A percentile compares a stretch with the other conserved stretches of the same genome.
phyloP scores from a whole-genome alignment of 2,888 invertebrate genomes.

The Zaprionus bogoriensis region DNA sequence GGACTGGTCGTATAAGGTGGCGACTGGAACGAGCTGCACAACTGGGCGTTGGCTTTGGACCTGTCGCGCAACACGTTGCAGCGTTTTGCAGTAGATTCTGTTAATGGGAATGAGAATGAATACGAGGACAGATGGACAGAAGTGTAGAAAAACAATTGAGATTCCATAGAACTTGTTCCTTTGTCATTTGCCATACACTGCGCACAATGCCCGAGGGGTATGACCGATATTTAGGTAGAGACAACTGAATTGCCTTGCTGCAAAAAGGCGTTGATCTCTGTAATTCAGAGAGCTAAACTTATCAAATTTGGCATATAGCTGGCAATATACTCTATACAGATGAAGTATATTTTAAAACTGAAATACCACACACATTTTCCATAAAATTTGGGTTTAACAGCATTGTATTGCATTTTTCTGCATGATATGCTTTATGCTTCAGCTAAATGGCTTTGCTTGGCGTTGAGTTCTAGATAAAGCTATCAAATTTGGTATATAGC shows the following conservation, averaged over 20 bases:
- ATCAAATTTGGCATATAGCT: not conserved
- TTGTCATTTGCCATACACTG: not conserved
- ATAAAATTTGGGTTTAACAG: too few relatives aligned
- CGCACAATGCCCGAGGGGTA: not conserved
- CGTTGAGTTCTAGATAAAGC: not conserved
- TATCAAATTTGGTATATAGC: not conserved
- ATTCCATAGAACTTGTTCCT: not conserved
- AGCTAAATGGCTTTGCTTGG: too few relatives aligned
- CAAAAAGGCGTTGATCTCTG: not conserved
- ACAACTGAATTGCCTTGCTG: not conserved
- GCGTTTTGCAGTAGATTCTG: not conserved
- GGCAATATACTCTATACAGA: not conserved
- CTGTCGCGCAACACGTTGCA: slow-evolving; percentile 8
- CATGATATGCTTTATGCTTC: too few relatives aligned
- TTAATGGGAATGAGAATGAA: not conserved
- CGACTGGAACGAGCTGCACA: slow-evolving; percentile 19
- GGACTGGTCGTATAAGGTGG: slow-evolving; percentile 16
- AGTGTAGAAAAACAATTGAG: not conserved
- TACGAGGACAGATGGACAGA: not conserved
- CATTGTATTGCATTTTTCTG: too few relatives aligned
- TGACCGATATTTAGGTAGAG: not conserved
- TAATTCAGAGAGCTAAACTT: not conserved
- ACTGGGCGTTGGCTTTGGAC: slow-evolving; percentile 25
- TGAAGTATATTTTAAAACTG: not conserved
- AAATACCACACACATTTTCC: too few relatives aligned